Conservation (phyloP, 2,113 vertebrate genomes). For the Irena cyanogastra region DNA sequence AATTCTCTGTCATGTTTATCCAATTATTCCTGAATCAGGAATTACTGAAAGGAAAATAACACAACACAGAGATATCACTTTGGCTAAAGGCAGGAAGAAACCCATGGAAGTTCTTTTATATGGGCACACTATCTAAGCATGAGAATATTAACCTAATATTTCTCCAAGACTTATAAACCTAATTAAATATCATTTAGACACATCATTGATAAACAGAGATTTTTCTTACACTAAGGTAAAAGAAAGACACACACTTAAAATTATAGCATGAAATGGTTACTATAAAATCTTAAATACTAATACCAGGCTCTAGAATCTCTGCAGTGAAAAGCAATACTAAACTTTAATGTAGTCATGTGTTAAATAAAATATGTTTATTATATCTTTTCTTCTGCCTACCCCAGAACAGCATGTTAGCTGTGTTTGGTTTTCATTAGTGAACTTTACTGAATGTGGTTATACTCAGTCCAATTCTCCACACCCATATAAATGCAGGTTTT, state of each 20-base stretch:
- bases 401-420: background rate
- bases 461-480: background rate
- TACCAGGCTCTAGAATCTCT: background rate
- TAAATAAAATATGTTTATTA: background rate
- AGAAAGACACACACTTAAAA: background rate
- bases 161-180: background rate
- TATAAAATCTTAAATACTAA: background rate
- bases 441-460: background rate
- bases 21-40: background rate
- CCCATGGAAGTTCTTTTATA: background rate
- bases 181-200: background rate
- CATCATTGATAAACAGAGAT: background rate
- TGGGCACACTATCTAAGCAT: background rate
- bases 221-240: background rate
- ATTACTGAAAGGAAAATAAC: background rate
- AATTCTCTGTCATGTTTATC: background rate
- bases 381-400: background rate
- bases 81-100: background rate
- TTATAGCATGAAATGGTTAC: background rate
- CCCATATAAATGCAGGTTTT: background rate
- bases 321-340: background rate
- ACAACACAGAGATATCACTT: background rate
- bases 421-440: background rate
- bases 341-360: background rate
- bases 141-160: background rate